Percentiles rank a stretch among this genome's conserved stretches.
phyloP scores from a whole-genome alignment of 1,140 invertebrate genomes.

The Megathymus violae region DNA sequence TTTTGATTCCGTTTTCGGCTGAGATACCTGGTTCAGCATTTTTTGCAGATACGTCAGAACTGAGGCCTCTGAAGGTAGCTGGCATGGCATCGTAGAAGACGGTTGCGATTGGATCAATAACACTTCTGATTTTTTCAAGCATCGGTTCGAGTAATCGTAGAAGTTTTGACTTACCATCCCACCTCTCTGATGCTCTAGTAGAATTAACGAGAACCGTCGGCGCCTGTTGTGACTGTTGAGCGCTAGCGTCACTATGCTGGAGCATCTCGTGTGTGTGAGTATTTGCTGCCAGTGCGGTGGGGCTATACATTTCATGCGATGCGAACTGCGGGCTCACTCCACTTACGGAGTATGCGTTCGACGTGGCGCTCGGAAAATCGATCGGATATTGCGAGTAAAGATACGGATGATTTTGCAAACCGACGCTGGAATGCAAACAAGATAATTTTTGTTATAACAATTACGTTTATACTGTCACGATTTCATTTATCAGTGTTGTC shows the following conservation, averaged over 20 bases:
- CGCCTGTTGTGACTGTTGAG: slow-evolving; percentile 81
- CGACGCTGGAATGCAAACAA: slow-evolving; percentile 76
- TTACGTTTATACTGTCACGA: neutral
- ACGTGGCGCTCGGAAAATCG: slow-evolving; percentile 80
- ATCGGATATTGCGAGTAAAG: slow-evolving; percentile 82
- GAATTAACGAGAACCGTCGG: slow-evolving; percentile 70
- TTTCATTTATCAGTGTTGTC: no score
- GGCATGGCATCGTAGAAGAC: slow-evolving; percentile 73
- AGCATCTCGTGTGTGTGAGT: slow-evolving; percentile 72
- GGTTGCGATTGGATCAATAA: slow-evolving; percentile 70
- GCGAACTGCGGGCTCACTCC: slow-evolving; percentile 76
- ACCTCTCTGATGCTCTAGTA: slow-evolving; percentile 77
- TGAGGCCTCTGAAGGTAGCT: slow-evolving; percentile 68
- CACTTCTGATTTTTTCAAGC: slow-evolving; percentile 61
- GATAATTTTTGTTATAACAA: slow-evolving; percentile 30
- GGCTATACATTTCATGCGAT: slow-evolving; percentile 75
- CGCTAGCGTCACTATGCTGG: slow-evolving; percentile 70
- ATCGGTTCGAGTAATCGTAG: slow-evolving; percentile 74
- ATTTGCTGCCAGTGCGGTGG: slow-evolving; percentile 63
- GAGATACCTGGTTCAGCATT: slow-evolving; percentile 50
- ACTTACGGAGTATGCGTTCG: slow-evolving; percentile 78
- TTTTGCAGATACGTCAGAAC: slow-evolving; percentile 58
- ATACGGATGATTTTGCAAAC: slow-evolving; percentile 79
- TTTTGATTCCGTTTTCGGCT: slow-evolving; percentile 52
- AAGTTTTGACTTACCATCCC: slow-evolving; percentile 82